These are phyloP conservation scores for Nemopilema nomurai DNA, from an alignment of 30 jellyfish, hydroid and myxozoan genomes.

Conservation along the genomic window DNA sequence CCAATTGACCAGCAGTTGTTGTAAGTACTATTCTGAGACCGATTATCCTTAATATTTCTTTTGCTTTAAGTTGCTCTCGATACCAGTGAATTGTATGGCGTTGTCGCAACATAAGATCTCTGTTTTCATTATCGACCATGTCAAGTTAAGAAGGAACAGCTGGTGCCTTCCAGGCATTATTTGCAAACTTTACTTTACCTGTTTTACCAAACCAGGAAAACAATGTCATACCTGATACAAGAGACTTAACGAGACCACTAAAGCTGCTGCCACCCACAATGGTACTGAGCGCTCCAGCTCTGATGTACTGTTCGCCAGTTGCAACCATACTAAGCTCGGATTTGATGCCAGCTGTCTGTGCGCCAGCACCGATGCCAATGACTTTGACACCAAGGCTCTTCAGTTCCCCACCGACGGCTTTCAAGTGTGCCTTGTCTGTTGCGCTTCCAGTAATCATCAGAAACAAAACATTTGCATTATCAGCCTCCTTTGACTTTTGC, in stretches of 20 bases:
- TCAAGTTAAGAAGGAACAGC: too few species aligned
- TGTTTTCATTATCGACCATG: too few species aligned
- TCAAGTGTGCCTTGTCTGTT: slow-evolving; percentile 70
- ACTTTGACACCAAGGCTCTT: slow-evolving; percentile 73
- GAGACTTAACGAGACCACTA: slow-evolving; percentile 49
- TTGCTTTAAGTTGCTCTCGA: too few species aligned
- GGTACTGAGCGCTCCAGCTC: slow-evolving; percentile 82
- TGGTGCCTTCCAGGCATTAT: too few species aligned
- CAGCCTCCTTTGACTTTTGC: slow-evolving; percentile 54
- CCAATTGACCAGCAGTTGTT: too few species aligned
- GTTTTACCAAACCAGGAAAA: too few species aligned
- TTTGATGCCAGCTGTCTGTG: slow-evolving; percentile 74
- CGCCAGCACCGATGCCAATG: slow-evolving; percentile 87
- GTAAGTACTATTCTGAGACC: too few species aligned
- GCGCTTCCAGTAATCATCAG: slow-evolving; percentile 80
- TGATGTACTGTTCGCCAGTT: slow-evolving; percentile 61
- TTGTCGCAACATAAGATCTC: too few species aligned
- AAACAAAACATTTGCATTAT: slow-evolving; percentile 75
- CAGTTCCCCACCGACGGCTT: slow-evolving; percentile 68
- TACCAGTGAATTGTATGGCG: too few species aligned
- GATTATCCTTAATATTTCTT: too few species aligned
- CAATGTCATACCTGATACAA: slow-evolving; percentile 54
- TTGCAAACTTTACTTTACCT: too few species aligned
- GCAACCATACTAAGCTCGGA: slow-evolving; percentile 83
- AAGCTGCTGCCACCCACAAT: slow-evolving; percentile 67